phyloP scores from a whole-genome alignment of 2,113 vertebrate species.

The Columbina picui region DNA sequence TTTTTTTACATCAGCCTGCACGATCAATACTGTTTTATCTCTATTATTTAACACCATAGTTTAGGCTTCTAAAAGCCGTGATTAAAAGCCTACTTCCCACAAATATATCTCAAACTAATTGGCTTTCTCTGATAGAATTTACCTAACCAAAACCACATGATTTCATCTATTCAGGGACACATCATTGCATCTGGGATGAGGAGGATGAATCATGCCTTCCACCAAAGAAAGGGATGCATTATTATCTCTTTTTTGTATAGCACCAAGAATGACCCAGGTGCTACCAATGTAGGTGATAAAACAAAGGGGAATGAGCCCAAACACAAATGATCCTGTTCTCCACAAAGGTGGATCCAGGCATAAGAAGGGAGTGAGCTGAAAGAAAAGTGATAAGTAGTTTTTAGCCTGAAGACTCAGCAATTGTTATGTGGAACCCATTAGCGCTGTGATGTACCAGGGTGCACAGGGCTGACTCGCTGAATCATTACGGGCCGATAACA shows the following conservation, averaged over 20 bases:
- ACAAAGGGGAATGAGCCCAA: not conserved
- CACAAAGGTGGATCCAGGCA: not conserved
- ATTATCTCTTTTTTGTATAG: not conserved
- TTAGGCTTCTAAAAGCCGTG: conserved; percentile 28
- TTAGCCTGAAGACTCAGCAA: not conserved
- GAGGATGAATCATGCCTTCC: not conserved
- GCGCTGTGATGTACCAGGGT: not conserved
- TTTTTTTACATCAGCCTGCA: not conserved
- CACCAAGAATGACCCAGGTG: not conserved
- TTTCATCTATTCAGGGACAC: not conserved
- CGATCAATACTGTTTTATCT: not conserved
- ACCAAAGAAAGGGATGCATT: not conserved
- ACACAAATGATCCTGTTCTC: not conserved
- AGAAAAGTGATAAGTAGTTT: not conserved
- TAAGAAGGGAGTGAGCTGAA: conserved; percentile 9
- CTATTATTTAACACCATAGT: conserved; percentile 4
- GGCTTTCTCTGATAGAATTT: not conserved
- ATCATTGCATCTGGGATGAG: not conserved
- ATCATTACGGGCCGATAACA: not conserved
- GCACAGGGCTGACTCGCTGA: not conserved
- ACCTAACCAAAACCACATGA: not conserved
- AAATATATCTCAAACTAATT: not conserved
- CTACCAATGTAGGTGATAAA: not conserved
- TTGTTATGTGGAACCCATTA: not conserved
- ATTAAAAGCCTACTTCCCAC: conserved; percentile 43